Base-by-base conservation (phyloP, 2,888 invertebrate genomes). In the Apotomis capreana region DNA sequence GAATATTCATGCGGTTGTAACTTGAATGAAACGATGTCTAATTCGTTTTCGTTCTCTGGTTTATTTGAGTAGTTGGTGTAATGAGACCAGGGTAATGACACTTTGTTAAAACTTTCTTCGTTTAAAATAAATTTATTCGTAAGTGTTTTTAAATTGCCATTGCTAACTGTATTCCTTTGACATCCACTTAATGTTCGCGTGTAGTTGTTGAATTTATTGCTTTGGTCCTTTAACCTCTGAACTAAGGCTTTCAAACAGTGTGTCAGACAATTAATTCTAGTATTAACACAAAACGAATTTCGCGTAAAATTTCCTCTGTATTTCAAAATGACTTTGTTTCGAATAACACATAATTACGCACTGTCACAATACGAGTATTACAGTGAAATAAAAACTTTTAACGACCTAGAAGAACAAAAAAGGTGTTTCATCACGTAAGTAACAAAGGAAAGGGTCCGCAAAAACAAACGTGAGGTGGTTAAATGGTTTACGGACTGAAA, bases 401-500 rank as follows among this genome's bases (percentile, higher is more conserved):
- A 72, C 68, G 68, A 62, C 68, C 49, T 49, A 71, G 49, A 57
- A 60, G 59, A 71, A 62, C 72, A 63, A 63, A 72, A 72, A 68
- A 59, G 68, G 63, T 59, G 40, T 72, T 72, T 72, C 68, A 37
- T 72, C 72, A 72, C 62, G 26, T 52, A 61, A 58, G 65, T 67
- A 61, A 68, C 57, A 72, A 70, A 68, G 68, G 63, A 59, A 67
- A 72, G 62, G 71, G 68, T 58, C 46, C n/a, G 68, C 68, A 58
- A 72, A 68, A 72, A 68, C 63, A 71, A 61, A 68, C 52, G 58
- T 12, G 51, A 71, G n/a, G 55, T 57, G 40, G 57, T 51, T 68
- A 68, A 71, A 44, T 51, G 67, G 62, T 68, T 72, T 72, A 68
- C 72, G 72, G 72, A 59, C 72, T 68, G 62, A 72, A 72, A 72